phyloP scores from a whole-genome alignment of 1,140 invertebrate genomes.

The Drosophila ogumai region DNA sequence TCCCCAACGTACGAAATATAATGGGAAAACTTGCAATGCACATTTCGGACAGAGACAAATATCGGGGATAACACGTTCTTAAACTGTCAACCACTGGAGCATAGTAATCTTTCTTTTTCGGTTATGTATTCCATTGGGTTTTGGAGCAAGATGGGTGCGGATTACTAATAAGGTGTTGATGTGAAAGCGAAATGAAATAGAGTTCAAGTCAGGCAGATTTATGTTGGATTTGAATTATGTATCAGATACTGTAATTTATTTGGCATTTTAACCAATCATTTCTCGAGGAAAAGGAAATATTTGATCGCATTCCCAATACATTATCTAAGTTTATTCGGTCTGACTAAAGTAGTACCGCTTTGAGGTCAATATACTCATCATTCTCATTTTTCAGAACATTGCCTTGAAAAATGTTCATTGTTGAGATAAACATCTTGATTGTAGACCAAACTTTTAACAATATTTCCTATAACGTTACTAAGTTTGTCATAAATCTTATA shows the following conservation, averaged over 20 bases:
- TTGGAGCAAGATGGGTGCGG: not conserved
- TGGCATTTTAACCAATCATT: slow-evolving; percentile 5
- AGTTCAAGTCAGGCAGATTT: slow-evolving; percentile 1
- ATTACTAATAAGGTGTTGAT: slow-evolving; percentile 16
- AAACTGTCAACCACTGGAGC: slow-evolving; percentile 14
- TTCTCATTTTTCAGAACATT: not conserved
- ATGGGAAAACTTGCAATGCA: slow-evolving; percentile 34
- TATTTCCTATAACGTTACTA: not conserved
- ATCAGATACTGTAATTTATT: slow-evolving; percentile 15
- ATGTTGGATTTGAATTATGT: slow-evolving; percentile 11
- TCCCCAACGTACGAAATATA: slow-evolving; percentile 14
- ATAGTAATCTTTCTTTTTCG: slow-evolving; percentile 13
- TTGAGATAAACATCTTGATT: slow-evolving; percentile 7
- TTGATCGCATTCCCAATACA: slow-evolving; percentile 1
- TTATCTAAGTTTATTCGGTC: not conserved
- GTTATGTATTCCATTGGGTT: not conserved
- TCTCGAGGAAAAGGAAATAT: not conserved
- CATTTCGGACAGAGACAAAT: slow-evolving; percentile 33
- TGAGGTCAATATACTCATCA: not conserved
- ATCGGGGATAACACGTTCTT: slow-evolving; percentile 39
- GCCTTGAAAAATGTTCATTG: not conserved
- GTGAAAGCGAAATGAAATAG: slow-evolving; percentile 15
- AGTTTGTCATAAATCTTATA: not conserved
- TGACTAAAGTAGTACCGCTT: not conserved
- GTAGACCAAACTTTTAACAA: not conserved